Evolutionary conservation across 2,797 vertebrate species (phyloP), one percentile per base, ranked within the genome.

Genomic region (Masticophis lateralis): DNA sequence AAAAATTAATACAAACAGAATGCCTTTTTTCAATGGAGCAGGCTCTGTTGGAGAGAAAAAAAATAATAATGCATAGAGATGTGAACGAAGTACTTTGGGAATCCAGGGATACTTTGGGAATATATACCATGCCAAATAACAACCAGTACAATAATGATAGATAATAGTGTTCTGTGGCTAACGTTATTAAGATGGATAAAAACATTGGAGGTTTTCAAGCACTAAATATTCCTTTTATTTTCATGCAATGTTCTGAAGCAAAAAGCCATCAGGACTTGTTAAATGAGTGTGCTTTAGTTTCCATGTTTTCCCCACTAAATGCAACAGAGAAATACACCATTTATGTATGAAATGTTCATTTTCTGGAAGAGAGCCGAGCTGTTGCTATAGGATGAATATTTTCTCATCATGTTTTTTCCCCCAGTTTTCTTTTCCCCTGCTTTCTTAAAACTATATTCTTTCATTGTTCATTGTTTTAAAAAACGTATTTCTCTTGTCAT

Each of bases 31-130:
- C 93, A 83, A 92, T 56, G 92, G 32, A 94, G 47, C 53, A 12
- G 0, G 91, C 93, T 94, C 94, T 94, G 74, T 94, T 51, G 86
- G 37, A 57, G 14, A 43, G 18, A 59, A 59, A 79, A 94, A 9
- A 92, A 9, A 91, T n/a, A 8, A 0, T 53, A 96, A 94, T 95
- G 96, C 95, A 95, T 94, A 96, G 93, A 12, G 60, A 88, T 43
- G 14, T 32, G 61, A 43, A 91, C 93, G 93, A 95, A 93, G 12
- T 6, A 0, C 22, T 91, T 94, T 94, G 69, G 86, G 92, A 95
- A 94, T 92, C n/a, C n/a, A n/a, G n/a, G n/a, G n/a, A 12, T 6
- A 0, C 22, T 91, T 94, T 94, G 69, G 86, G 92, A 95, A 94
- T 92, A 96, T 63, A 37, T 6, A 56, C 2, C 1, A 10, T 47